Conservation (phyloP, 1,140 invertebrate species). For the Galleria mellonella region DNA sequence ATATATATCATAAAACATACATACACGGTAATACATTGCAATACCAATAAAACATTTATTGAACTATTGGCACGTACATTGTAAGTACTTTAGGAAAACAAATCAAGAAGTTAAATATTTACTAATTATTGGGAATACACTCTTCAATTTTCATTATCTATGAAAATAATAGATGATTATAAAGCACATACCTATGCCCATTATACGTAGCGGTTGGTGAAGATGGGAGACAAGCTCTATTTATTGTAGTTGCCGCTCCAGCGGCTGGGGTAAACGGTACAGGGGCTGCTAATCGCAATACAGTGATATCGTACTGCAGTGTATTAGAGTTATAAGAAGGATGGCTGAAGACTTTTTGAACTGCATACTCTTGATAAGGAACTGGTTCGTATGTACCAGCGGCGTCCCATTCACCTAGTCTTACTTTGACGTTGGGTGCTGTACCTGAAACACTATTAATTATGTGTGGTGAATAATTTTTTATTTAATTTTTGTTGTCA, state of each 20-base stretch:
- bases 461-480: background rate
- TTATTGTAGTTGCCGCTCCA: slow-evolving; percentile 78
- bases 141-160: no score
- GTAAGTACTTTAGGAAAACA: no score
- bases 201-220: slow-evolving; percentile 68
- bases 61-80: no score
- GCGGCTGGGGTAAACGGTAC: slow-evolving; percentile 73
- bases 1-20: no score
- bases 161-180: background rate
- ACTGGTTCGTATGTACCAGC: slow-evolving; percentile 76
- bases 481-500: no score
- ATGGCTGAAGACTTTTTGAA: slow-evolving; percentile 77
- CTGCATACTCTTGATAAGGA: slow-evolving; percentile 75
- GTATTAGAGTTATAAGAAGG: slow-evolving; percentile 79
- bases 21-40: no score
- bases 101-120: no score
- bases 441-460: slow-evolving; percentile 51
- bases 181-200: slow-evolving; percentile 71
- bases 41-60: no score
- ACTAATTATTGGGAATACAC: no score
- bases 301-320: slow-evolving; percentile 81
- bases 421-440: slow-evolving; percentile 75
- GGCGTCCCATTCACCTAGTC: slow-evolving; percentile 82
- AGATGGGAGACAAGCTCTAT: slow-evolving; percentile 81
- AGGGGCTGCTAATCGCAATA: slow-evolving; percentile 76